phyloP scores from a whole-genome alignment of 2,113 vertebrate species.

The Pomatostomus ruficeps region DNA sequence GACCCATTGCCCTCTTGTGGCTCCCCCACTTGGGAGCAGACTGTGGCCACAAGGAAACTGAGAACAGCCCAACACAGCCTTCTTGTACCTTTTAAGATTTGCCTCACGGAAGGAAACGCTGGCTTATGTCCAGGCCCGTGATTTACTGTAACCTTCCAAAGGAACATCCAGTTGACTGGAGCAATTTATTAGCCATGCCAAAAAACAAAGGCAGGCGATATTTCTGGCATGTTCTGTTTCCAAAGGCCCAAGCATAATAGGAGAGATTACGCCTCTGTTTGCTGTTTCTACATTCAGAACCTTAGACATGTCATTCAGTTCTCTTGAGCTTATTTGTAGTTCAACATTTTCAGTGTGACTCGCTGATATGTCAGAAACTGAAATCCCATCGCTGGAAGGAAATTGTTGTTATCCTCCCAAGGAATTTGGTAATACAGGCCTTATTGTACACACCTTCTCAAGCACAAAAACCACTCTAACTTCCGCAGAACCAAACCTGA shows the following conservation, averaged over 20 bases:
- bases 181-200: neutral
- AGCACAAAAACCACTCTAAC: neutral
- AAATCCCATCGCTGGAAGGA: neutral
- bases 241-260: neutral
- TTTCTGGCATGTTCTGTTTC: neutral
- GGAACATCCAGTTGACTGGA: constrained; percentile 8
- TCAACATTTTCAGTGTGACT: neutral
- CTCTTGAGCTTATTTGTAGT: neutral
- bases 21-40: neutral
- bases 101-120: neutral
- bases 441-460: neutral
- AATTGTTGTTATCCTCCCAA: neutral
- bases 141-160: constrained; percentile 29
- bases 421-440: neutral
- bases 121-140: neutral
- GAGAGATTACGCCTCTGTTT: neutral
- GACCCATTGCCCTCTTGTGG: constrained; percentile 8
- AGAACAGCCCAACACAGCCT: neutral
- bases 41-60: neutral
- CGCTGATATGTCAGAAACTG: neutral
- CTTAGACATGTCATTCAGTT: neutral
- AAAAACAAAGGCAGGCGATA: neutral
- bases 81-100: neutral
- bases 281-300: neutral
- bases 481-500: neutral